phyloP scores from a whole-genome alignment of 2,797 vertebrate species.

The Alca torda region DNA sequence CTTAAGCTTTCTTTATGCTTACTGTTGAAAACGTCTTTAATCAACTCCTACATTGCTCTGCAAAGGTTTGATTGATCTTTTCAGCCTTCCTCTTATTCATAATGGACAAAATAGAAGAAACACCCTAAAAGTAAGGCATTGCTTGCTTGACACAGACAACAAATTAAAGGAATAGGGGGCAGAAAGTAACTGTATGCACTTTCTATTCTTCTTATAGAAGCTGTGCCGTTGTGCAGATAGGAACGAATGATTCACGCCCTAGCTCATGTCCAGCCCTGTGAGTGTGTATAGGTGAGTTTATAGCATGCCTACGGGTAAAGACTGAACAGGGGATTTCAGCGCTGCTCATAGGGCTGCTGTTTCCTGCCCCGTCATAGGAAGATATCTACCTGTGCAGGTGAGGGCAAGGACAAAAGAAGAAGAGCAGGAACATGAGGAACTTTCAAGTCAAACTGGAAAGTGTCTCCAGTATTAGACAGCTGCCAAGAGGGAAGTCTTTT shows the following conservation, averaged over 20 bases:
- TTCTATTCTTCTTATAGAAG: neutral
- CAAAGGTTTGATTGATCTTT: neutral
- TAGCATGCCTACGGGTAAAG: neutral
- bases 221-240: neutral
- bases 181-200: neutral
- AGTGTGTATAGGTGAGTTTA: neutral
- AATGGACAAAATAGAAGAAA: neutral
- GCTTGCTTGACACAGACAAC: neutral
- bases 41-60: neutral
- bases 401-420: neutral
- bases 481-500: neutral
- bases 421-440: neutral
- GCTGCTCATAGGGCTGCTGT: neutral
- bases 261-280: neutral
- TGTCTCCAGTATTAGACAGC: neutral
- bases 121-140: neutral
- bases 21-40: neutral
- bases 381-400: neutral
- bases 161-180: neutral
- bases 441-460: neutral
- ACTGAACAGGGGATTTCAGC: rapidly evolving
- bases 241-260: neutral
- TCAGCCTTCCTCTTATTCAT: neutral
- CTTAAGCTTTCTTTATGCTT: neutral
- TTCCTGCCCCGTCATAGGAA: neutral